Evolutionary conservation across 2,888 invertebrate species (phyloP), one percentile per base, ranked within the genome.

Genomic region (Cordilura impudica): DNA sequence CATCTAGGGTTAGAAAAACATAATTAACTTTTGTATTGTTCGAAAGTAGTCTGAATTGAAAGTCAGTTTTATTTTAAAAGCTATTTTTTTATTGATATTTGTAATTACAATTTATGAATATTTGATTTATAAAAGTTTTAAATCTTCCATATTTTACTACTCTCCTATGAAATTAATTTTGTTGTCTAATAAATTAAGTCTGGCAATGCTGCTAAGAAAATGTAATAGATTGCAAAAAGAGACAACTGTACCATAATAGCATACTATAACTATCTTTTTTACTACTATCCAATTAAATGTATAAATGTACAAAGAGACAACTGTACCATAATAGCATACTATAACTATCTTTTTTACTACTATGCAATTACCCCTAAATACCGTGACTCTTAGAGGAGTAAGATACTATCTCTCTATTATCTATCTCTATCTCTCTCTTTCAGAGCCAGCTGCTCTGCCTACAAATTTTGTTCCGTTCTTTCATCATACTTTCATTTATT

Each of bases 401-500:
- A n/a, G n/a, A n/a, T n/a, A n/a, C n/a, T n/a, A n/a, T 67, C 29
- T n/a, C 10, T 39, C 16, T 1, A 26, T 1, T 10, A 6, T 0
- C 0, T 1, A 7, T 18, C 19, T 66, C 19, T 31, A 29, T 7
- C 12, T 18, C 19, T 73, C 47, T 66, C 56, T 51, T 56, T 73
- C 63, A 26, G 23, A 26, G 35, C n/a, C 39, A 35, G n/a, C 72
- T 61, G 31, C 47, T 51, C 49, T 49, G 29, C 14, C 35, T 16
- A 18, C 49, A 60, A 56, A 45, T 5, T 35, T 60, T 61, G 35
- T 54, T 26, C 2, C 23, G 10, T 49, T 61, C 26, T 69, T 63
- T 75, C 75, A 69, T 74, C 60, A 74, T 31, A 60, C 43, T 45
- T 72, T 58, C 35, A 31, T 76, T 61, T 61, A 66, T 60, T 18